Percentiles rank a stretch among this genome's conserved stretches.
Evolutionary conservation across 2,797 vertebrate genomes (phyloP).

Genomic region (Triplophysa yarkandensis): DNA sequence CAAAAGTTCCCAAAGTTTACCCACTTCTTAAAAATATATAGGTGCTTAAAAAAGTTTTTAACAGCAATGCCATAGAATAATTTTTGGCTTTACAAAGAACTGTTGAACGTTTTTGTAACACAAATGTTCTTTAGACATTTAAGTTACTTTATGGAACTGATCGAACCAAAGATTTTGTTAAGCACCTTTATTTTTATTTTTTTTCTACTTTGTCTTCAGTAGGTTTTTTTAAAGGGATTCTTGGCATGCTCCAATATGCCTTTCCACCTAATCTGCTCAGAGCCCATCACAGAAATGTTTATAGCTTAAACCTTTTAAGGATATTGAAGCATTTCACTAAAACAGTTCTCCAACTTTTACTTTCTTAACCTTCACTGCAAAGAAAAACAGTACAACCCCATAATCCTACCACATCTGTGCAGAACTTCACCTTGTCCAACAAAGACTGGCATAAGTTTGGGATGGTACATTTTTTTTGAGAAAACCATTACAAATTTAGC

Average conservation of each 20-base stretch:
- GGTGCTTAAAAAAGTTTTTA: too few relatives aligned
- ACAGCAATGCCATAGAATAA: too few relatives aligned
- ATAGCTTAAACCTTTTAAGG: slow-evolving; percentile 27
- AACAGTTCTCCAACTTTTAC: slow-evolving; percentile 15
- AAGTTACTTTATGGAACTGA: too few relatives aligned
- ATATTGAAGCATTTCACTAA: slow-evolving; percentile 30
- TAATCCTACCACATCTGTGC: not conserved
- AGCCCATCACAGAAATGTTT: slow-evolving; percentile 25
- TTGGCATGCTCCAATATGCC: not conserved
- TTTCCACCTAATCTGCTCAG: slow-evolving; percentile 9
- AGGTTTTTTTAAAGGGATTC: not conserved
- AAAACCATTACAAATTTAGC: not conserved
- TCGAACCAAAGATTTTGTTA: too few relatives aligned
- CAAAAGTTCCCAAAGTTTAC: not conserved
- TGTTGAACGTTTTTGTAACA: too few relatives aligned
- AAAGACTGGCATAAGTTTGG: not conserved
- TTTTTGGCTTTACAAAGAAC: too few relatives aligned
- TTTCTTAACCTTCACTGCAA: slow-evolving; percentile 17
- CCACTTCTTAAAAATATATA: too few relatives aligned
- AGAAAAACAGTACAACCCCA: not conserved
- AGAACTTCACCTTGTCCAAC: not conserved
- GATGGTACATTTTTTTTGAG: not conserved
- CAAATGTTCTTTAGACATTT: too few relatives aligned
- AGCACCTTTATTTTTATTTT: too few relatives aligned
- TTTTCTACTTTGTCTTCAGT: not conserved